phyloP scores from a whole-genome alignment of 2,797 vertebrate species.

The Valencia hispanica region DNA sequence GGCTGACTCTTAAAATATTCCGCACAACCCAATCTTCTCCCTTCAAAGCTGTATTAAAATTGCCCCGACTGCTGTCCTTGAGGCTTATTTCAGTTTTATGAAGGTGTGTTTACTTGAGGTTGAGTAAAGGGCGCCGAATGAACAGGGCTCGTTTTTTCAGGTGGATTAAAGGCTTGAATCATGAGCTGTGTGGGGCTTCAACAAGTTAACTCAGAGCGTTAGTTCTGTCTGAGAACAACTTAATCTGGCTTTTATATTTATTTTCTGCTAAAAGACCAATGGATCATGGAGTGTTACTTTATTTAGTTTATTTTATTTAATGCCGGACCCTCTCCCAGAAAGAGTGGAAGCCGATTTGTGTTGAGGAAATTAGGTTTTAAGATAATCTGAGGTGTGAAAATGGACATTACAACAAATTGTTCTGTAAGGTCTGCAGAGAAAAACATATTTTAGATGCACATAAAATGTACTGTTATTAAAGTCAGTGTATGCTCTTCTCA shows the following conservation, averaged over 20 bases:
- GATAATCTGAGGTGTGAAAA: conserved; percentile 34
- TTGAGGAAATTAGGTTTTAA: neutral
- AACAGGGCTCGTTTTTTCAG: conserved; percentile 35
- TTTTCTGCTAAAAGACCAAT: conserved; percentile 9
- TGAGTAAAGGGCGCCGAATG: conserved; percentile 51
- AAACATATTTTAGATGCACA: conserved; percentile 50
- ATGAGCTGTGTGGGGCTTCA: conserved; percentile 32
- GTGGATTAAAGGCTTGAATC: conserved; percentile 33
- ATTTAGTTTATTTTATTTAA: conserved; percentile 15
- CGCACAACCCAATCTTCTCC: conserved; percentile 17
- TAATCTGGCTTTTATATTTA: conserved; percentile 9
- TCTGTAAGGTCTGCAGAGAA: conserved; percentile 42
- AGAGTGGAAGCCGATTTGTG: neutral
- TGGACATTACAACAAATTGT: conserved; percentile 32
- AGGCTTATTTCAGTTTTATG: conserved; percentile 60
- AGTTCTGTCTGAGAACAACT: conserved; percentile 30
- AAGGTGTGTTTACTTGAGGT: conserved; percentile 55
- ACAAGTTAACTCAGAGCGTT: conserved; percentile 47
- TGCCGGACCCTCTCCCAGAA: neutral
- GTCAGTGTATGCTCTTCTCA: conserved; percentile 39
- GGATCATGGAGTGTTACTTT: conserved; percentile 8
- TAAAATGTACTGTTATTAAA: conserved; percentile 55
- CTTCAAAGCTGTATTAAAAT: conserved; percentile 59
- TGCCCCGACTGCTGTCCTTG: conserved; percentile 53
- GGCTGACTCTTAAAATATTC: conserved; percentile 43